Evolutionary conservation across 37 sponge, comb jelly and placozoan species (phyloP).

Genomic region (Haliclona indistincta): DNA sequence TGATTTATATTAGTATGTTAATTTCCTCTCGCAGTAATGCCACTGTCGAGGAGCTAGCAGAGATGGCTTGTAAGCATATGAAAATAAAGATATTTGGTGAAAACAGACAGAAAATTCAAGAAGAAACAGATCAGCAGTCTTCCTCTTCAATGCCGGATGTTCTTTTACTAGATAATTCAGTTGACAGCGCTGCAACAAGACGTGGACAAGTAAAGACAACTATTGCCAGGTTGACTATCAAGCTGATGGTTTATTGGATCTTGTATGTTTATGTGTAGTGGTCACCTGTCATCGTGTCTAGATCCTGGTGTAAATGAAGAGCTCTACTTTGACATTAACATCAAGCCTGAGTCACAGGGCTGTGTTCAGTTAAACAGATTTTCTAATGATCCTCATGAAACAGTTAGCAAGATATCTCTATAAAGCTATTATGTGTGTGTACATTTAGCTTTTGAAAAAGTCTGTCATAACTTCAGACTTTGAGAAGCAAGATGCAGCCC

Average conservation of each 20-base stretch:
- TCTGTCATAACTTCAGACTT: conserved; percentile 74
- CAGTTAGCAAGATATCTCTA: neutral
- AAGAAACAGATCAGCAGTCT: too few relatives aligned
- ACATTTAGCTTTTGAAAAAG: conserved; percentile 69
- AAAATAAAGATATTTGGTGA: neutral
- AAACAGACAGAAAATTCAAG: too few relatives aligned
- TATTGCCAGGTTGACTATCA: too few relatives aligned
- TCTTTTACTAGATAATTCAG: too few relatives aligned
- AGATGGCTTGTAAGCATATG: neutral
- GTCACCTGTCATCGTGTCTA: conserved; percentile 14
- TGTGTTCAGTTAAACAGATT: neutral
- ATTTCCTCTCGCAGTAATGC: too few relatives aligned
- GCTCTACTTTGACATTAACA: conserved; percentile 17
- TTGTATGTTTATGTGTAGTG: too few relatives aligned
- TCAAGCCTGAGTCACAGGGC: neutral
- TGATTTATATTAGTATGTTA: too few relatives aligned
- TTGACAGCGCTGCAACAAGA: too few relatives aligned
- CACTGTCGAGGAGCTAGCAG: neutral
- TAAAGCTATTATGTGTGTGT: neutral
- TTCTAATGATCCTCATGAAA: neutral
- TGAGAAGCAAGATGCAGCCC: conserved; percentile 54
- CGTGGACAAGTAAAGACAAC: too few relatives aligned
- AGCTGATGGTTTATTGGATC: too few relatives aligned
- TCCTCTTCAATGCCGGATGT: too few relatives aligned
- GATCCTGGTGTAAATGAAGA: conserved; percentile 17